phyloP scores from a whole-genome alignment of 2,888 invertebrate genomes.

The Mechanitis mazaeus region DNA sequence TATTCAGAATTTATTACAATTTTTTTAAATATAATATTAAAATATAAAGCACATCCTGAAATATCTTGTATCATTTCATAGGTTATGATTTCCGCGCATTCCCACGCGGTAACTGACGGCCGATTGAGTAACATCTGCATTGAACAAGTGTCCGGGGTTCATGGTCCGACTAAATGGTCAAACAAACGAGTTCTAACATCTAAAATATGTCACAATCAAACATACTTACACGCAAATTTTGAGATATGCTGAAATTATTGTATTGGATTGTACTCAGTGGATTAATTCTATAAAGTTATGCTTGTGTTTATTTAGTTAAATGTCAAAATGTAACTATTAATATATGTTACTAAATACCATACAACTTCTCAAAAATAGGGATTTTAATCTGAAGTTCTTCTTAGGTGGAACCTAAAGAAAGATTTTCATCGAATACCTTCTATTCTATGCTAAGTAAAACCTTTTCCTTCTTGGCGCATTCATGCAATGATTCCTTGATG shows the following conservation, averaged over 20 bases:
- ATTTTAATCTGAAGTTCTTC: too few relatives aligned
- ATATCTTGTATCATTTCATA: conserved; percentile 16
- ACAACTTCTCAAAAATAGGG: too few relatives aligned
- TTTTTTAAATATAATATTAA: neutral
- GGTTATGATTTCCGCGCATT: conserved; percentile 38
- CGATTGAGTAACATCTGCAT: conserved; percentile 34
- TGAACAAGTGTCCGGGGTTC: conserved; percentile 32
- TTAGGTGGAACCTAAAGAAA: too few relatives aligned
- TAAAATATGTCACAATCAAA: conserved; percentile 1
- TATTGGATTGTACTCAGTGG: neutral
- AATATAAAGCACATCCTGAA: conserved; percentile 6
- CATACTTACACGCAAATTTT: neutral
- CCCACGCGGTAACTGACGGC: conserved; percentile 43
- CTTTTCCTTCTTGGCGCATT: too few relatives aligned
- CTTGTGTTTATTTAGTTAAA: too few relatives aligned
- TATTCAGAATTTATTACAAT: too few relatives aligned
- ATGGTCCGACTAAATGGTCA: conserved; percentile 28
- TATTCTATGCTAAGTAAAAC: too few relatives aligned
- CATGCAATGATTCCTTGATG: too few relatives aligned
- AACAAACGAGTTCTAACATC: conserved; percentile 6
- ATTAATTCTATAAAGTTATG: too few relatives aligned
- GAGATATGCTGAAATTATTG: neutral
- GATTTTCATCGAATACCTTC: too few relatives aligned
- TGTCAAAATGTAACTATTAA: too few relatives aligned
- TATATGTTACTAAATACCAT: too few relatives aligned